phyloP scores from a whole-genome alignment of 2,888 invertebrate genomes.

The Dorcus parallelipipedus region DNA sequence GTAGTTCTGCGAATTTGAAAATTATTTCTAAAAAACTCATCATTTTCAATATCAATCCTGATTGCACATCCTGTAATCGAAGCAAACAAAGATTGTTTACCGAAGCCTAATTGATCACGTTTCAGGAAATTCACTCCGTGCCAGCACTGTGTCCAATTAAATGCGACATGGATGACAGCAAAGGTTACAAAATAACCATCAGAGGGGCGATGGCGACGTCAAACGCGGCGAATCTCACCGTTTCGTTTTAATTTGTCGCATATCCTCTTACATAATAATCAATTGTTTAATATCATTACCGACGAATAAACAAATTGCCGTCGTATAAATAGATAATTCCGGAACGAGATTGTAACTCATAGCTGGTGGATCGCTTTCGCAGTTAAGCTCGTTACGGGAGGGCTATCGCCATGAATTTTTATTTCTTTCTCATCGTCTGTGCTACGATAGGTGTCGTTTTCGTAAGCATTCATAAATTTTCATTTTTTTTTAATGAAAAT shows the following conservation, averaged over 20 bases:
- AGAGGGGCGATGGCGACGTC: too few relatives aligned
- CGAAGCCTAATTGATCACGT: too few relatives aligned
- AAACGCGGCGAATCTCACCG: slow-evolving; percentile 12
- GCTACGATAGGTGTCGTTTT: background rate
- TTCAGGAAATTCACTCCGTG: too few relatives aligned
- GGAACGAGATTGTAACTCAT: background rate
- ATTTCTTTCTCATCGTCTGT: background rate
- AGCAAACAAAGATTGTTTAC: too few relatives aligned
- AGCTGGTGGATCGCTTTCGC: too few relatives aligned
- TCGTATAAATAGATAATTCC: background rate
- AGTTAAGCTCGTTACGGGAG: background rate
- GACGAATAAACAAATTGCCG: background rate
- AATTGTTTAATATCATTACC: slow-evolving; percentile 1
- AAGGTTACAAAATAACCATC: background rate
- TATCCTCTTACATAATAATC: slow-evolving; percentile 34
- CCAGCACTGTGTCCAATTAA: background rate
- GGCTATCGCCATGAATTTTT: background rate
- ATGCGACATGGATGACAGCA: background rate
- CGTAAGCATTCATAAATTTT: background rate
- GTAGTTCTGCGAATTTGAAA: too few relatives aligned
- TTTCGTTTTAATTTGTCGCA: slow-evolving; percentile 29
- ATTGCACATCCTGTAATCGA: too few relatives aligned
- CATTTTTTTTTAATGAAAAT: background rate
- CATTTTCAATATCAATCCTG: too few relatives aligned
- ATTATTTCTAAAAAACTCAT: too few relatives aligned